Evolutionary conservation across 2,888 invertebrate species (phyloP).

Genomic region (Trichogramma dendrolimi): DNA sequence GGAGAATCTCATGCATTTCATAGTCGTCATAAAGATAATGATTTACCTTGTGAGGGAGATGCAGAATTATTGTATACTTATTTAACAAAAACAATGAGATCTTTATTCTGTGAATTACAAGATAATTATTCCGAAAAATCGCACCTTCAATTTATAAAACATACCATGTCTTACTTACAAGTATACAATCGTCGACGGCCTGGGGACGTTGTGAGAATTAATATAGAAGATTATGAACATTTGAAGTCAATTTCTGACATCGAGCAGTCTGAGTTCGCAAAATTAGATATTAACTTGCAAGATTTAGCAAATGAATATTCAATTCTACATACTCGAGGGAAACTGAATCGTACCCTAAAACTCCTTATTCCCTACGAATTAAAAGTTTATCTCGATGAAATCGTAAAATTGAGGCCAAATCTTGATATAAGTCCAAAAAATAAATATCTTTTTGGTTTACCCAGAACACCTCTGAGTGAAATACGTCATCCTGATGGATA

Average conservation of each 20-base stretch:
- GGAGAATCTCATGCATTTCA: background rate
- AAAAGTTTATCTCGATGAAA: background rate
- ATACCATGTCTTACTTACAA: background rate
- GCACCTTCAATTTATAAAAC: background rate
- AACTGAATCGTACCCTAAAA: background rate
- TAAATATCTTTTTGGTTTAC: conserved; percentile 2
- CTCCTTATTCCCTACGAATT: background rate
- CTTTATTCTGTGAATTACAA: too few relatives aligned
- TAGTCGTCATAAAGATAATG: background rate
- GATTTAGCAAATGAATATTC: background rate
- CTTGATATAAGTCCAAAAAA: conserved; percentile 4
- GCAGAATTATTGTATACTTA: background rate
- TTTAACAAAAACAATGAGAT: background rate
- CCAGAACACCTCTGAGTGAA: background rate
- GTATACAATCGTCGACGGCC: background rate
- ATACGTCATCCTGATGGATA: background rate
- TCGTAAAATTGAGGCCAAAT: background rate
- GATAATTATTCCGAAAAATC: background rate
- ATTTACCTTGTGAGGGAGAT: background rate
- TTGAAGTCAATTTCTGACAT: background rate
- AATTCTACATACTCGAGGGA: background rate
- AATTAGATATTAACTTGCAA: background rate
- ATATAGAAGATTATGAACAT: background rate
- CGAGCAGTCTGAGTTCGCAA: too few relatives aligned
- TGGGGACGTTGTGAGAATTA: conserved; percentile 1